These are phyloP conservation scores for Epistrophella euchroma DNA, from an alignment of 2,888 invertebrate species.

Conservation along the genomic window DNA sequence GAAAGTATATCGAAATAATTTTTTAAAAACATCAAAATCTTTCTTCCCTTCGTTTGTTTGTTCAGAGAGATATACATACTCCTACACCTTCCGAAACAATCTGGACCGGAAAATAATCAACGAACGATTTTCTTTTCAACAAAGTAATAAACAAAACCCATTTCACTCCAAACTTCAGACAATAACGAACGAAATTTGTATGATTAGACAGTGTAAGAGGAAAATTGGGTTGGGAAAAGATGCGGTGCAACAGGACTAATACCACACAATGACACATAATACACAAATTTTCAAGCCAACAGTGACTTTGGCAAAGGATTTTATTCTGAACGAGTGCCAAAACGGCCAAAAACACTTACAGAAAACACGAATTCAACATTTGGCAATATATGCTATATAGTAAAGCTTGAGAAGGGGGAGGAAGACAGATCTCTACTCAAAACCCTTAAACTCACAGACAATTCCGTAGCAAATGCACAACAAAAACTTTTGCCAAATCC, in stretches of 20 bases:
- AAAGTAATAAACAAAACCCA: constrained; percentile 74
- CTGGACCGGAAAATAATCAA: constrained; percentile 75
- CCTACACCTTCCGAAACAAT: constrained; percentile 57
- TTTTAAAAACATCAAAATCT: constrained; percentile 41
- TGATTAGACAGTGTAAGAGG: constrained; percentile 64
- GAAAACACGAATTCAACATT: constrained; percentile 56
- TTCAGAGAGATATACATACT: neutral
- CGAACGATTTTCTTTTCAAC: constrained; percentile 73
- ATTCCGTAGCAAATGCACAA: constrained; percentile 41
- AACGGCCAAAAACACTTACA: constrained; percentile 64
- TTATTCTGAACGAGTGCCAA: constrained; percentile 43
- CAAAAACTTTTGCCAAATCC: constrained; percentile 67
- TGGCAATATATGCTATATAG: constrained; percentile 44
- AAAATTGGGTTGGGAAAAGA: neutral
- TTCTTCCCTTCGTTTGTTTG: neutral
- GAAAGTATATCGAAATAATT: constrained; percentile 53
- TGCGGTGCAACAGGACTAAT: constrained; percentile 32
- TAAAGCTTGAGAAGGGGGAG: neutral
- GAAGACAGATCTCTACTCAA: neutral
- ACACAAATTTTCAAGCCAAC: constrained; percentile 57
- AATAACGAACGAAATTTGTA: constrained; percentile 66
- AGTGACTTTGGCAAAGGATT: constrained; percentile 60
- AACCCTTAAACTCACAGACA: constrained; percentile 1
- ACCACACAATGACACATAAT: constrained; percentile 52
- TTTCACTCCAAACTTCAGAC: constrained; percentile 61